Percentiles rank a stretch among this genome's conserved stretches.
Evolutionary conservation across 2,113 vertebrate species (phyloP).

Genomic region (Athene noctua): DNA sequence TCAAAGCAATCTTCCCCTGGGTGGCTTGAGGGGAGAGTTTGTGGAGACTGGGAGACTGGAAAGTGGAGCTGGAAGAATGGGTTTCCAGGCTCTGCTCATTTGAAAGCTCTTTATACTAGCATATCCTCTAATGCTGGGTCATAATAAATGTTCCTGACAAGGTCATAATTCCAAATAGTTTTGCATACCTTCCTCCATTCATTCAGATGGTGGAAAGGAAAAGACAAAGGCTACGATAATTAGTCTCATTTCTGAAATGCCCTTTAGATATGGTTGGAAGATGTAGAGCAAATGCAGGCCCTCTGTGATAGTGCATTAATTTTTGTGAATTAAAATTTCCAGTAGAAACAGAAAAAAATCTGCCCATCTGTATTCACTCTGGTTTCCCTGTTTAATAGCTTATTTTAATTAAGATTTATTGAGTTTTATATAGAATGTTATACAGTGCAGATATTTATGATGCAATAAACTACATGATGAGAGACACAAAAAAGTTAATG

Average conservation of each 20-base stretch:
- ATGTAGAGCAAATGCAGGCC: background rate
- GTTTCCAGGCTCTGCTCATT: background rate
- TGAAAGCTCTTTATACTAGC: background rate
- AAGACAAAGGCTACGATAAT: background rate
- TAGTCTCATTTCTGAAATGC: background rate
- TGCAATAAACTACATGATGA: background rate
- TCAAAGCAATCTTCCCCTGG: background rate
- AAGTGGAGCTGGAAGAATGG: background rate
- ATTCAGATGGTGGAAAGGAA: background rate
- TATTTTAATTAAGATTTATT: background rate
- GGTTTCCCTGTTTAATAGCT: background rate
- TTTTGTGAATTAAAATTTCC: background rate
- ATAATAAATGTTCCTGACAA: background rate
- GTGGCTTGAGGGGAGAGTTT: background rate
- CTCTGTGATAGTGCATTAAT: background rate
- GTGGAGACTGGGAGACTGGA: background rate
- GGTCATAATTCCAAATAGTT: background rate
- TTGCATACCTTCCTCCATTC: background rate
- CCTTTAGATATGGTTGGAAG: background rate
- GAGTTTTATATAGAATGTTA: background rate
- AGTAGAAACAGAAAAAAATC: background rate
- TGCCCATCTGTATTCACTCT: background rate
- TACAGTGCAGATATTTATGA: background rate
- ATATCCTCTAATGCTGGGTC: background rate
- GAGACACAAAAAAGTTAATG: background rate